Percentiles rank a stretch among this genome's conserved stretches.
phyloP scores from a whole-genome alignment of 2,888 invertebrate genomes.

The Syrista parreyssii region DNA sequence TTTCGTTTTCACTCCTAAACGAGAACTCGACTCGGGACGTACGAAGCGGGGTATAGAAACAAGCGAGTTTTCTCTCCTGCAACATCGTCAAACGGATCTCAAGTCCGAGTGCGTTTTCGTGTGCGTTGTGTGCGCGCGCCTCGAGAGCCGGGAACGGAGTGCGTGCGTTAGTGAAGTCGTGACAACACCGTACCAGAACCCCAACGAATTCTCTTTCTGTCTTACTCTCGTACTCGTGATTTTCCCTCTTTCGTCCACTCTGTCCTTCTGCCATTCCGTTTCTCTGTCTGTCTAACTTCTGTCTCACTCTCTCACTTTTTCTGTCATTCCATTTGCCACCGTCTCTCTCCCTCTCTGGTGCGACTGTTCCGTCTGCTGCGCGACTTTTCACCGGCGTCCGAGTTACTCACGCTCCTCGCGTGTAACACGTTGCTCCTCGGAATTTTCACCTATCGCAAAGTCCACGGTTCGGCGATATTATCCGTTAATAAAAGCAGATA shows the following conservation, averaged over 20 bases:
- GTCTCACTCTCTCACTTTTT: neutral
- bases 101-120: neutral
- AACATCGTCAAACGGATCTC: neutral
- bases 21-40: neutral
- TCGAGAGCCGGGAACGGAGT: neutral
- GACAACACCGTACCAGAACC: neutral
- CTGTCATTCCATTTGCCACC: neutral
- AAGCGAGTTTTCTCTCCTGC: neutral
- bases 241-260: conserved; percentile 4
- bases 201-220: neutral
- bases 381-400: neutral
- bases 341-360: neutral
- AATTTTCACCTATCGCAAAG: neutral
- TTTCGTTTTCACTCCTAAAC: neutral
- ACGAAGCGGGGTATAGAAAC: neutral
- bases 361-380: neutral
- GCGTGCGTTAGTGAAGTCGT: neutral
- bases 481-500: neutral
- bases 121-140: neutral
- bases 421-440: neutral
- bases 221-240: neutral
- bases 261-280: neutral
- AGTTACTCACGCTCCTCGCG: neutral
- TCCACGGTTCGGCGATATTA: neutral
- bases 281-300: conserved; percentile 11